Conservation (phyloP, 2,888 invertebrate species). For the Drosophila meridiana region DNA sequence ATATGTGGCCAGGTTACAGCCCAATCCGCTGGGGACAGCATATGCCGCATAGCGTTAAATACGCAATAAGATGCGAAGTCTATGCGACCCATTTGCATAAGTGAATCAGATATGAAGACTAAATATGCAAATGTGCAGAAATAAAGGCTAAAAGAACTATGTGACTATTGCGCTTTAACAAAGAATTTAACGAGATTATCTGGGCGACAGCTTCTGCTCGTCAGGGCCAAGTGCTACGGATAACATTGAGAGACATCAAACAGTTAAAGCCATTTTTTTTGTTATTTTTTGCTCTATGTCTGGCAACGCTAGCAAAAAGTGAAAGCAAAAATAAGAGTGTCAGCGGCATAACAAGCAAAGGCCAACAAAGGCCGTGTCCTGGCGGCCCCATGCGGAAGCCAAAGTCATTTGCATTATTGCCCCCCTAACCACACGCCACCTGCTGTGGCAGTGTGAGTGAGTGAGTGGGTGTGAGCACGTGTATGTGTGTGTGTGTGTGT, state of each 20-base stretch:
- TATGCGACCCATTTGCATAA: slow-evolving; percentile 21
- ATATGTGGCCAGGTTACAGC: neutral
- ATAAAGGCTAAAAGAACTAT: slow-evolving; percentile 5
- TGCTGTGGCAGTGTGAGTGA: slow-evolving; percentile 7
- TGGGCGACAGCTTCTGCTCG: slow-evolving; percentile 1
- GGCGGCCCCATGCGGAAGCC: slow-evolving; percentile 58
- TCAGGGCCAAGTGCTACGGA: slow-evolving; percentile 18
- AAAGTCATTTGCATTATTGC: slow-evolving; percentile 80
- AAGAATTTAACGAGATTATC: slow-evolving; percentile 17
- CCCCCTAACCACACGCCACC: slow-evolving; percentile 14
- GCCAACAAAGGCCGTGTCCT: slow-evolving; percentile 27
- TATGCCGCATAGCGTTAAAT: neutral
- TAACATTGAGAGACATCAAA: slow-evolving; percentile 45
- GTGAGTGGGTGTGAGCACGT: neutral
- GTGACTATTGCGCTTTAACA: slow-evolving; percentile 18
- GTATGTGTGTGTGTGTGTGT: slow-evolving; percentile 5
- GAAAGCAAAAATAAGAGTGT: slow-evolving; percentile 52
- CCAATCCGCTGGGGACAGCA: neutral
- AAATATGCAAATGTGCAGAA: slow-evolving; percentile 27
- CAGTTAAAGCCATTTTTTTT: slow-evolving; percentile 21
- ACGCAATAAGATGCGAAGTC: neutral
- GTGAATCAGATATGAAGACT: slow-evolving; percentile 20
- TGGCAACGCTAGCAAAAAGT: slow-evolving; percentile 12
- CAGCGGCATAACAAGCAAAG: slow-evolving; percentile 45
- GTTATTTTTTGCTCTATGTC: slow-evolving; percentile 8